Conservation (phyloP, 2,888 invertebrate genomes). For the Sialis lutaria region DNA sequence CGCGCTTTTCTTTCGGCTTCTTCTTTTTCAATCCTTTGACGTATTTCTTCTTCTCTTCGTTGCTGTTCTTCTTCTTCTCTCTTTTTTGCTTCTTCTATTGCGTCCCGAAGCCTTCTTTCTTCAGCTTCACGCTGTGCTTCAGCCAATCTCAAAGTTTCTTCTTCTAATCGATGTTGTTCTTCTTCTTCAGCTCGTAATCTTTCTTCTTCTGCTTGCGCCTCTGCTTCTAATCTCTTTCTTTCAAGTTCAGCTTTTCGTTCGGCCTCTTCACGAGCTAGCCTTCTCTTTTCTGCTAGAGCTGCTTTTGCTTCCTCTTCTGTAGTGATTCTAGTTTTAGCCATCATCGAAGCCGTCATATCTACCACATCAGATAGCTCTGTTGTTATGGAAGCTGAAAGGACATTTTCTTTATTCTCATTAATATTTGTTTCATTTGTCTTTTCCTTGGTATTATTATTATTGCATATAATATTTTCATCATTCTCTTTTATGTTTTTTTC, state of each 20-base stretch:
- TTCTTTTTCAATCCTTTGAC: constrained; percentile 47
- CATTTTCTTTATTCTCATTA: neutral
- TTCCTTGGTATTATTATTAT: neutral
- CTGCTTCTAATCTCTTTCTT: constrained; percentile 51
- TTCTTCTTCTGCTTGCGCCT: constrained; percentile 55
- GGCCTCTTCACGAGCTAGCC: constrained; percentile 78
- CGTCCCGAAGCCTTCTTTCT: constrained; percentile 58
- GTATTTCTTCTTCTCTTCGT: constrained; percentile 45
- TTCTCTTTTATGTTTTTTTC: neutral
- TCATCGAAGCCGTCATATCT: constrained; percentile 41
- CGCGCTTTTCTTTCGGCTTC: constrained; percentile 64
- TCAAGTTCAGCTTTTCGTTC: constrained; percentile 81
- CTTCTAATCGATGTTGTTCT: constrained; percentile 61
- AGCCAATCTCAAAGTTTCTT: constrained; percentile 60
- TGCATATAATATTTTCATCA: neutral
- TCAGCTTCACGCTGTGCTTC: constrained; percentile 67
- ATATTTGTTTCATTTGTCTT: neutral
- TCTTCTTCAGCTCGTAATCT: constrained; percentile 63
- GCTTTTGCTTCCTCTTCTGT: constrained; percentile 90
- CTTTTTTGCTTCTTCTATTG: constrained; percentile 50
- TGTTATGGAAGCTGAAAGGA: neutral
- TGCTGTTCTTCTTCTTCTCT: constrained; percentile 63
- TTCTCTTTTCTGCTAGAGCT: constrained; percentile 74
- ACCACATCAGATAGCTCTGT: constrained; percentile 9
- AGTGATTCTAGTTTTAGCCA: constrained; percentile 51